A percentile compares a stretch with the other conserved stretches of the same genome.
Evolutionary conservation across 2,113 vertebrate genomes (phyloP).

Genomic region (Caracal caracal): DNA sequence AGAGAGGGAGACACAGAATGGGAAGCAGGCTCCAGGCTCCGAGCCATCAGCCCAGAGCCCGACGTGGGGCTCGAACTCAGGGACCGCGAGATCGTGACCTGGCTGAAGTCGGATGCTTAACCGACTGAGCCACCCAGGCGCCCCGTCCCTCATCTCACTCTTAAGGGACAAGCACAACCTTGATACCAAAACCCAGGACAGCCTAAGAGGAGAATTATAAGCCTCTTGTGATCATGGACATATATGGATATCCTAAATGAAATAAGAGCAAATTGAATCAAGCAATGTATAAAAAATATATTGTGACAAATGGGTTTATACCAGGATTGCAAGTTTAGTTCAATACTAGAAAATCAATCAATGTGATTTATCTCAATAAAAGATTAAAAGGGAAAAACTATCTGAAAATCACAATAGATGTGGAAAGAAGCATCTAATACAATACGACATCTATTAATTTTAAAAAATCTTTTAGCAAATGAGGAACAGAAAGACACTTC

Average conservation of each 20-base stretch:
- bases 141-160: background rate
- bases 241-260: background rate
- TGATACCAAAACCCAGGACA: background rate
- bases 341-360: slow-evolving; percentile 58
- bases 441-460: slow-evolving; percentile 37
- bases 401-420: slow-evolving; percentile 49
- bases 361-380: slow-evolving; percentile 50
- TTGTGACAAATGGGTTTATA: slow-evolving; percentile 25
- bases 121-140: too few species aligned
- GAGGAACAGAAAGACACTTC: background rate
- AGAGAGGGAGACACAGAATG: too few species aligned
- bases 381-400: slow-evolving; percentile 34
- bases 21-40: too few species aligned
- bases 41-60: too few species aligned
- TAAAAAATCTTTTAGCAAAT: slow-evolving; percentile 25
- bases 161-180: background rate
- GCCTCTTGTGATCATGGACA: background rate
- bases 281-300: background rate
- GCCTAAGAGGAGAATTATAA: background rate
- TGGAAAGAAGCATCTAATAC: slow-evolving; percentile 30
- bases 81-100: too few species aligned
- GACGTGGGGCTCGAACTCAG: too few species aligned
- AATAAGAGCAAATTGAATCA: background rate
- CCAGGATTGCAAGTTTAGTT: background rate
- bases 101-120: too few species aligned